phyloP scores from a whole-genome alignment of 2,797 vertebrate genomes.

The Gymnothorax reevesii region DNA sequence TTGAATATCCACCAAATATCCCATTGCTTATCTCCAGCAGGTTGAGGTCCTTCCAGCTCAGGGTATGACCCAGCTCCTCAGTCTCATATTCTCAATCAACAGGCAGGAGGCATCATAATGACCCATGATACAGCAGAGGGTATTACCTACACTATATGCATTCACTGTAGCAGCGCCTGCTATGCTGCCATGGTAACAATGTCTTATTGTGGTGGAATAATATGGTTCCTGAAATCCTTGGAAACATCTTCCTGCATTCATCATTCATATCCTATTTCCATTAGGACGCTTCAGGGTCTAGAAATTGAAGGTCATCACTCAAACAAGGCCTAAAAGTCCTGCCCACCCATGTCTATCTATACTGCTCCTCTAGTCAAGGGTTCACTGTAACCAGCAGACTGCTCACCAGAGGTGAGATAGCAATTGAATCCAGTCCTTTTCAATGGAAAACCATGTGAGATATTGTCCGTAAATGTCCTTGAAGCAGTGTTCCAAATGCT shows the following conservation, averaged over 20 bases:
- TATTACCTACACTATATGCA: not conserved
- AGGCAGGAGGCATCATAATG: not conserved
- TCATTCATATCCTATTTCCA: not conserved
- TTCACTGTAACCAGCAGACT: not conserved
- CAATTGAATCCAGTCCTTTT: not conserved
- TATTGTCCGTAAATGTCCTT: not conserved
- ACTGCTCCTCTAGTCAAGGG: not conserved
- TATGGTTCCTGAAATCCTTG: not conserved
- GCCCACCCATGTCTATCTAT: not conserved
- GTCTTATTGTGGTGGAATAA: not conserved
- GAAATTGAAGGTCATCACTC: not conserved
- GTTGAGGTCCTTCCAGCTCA: not conserved
- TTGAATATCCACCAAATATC: not conserved
- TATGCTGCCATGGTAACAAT: not conserved
- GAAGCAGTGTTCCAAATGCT: conserved; percentile 4
- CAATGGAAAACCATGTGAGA: not conserved
- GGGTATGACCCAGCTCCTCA: not conserved
- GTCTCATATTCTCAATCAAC: not conserved
- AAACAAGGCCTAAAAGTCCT: not conserved
- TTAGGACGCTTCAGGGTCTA: not conserved
- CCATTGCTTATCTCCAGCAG: not conserved
- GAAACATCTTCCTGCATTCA: not conserved
- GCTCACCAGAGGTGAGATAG: not conserved
- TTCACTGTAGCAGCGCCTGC: not conserved
- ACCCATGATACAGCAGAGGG: not conserved